Evolutionary conservation across 1,140 invertebrate genomes (phyloP), one percentile per base, ranked within the genome.

Genomic region (Drosophila murphyi): DNA sequence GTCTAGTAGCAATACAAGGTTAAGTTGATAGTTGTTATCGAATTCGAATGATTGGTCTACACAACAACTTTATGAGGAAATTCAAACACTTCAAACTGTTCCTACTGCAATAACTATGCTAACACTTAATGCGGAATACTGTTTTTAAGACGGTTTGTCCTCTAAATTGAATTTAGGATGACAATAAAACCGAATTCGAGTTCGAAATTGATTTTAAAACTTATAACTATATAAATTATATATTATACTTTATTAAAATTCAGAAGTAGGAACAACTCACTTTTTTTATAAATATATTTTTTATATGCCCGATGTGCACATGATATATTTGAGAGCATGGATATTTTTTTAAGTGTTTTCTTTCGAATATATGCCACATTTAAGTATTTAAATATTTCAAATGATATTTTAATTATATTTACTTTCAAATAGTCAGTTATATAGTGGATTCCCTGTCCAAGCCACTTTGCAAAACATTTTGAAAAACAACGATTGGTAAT

Each of bases 11-110:
- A 20, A 34, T 34, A 7, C 32, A 72, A 67, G 70, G 62, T 35
- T 28, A 61, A 37, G 7, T 41, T 52, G 45, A 59, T 67, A 59
- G 3, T 45, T 51, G 3, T 59, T 65, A 59, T 72, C 62, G 3
- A 51, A 20, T 43, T 67, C 3, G 50, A 20, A 8, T 57, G 20
- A 62, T 29, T 62, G 50, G 39, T 35, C 1, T 5, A 41, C 8
- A 45, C 28, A 20, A 56, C 39, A 20, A 20, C 20, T 20, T 20
- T 20, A 20, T 20, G 20, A 20, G 20, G 20, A 20, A 20, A 20
- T 20, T 20, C 20, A 20, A 20, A 12, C 12, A 12, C 12, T 12
- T 12, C 12, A 12, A 20, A 37, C 3, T 4, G 31, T 37, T 61
- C 3, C 7, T 3, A 39, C 6, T 7, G 7, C 7, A 7, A 39